Evolutionary conservation across 2,888 invertebrate genomes (phyloP).

Genomic region (Plemyria rubiginata): DNA sequence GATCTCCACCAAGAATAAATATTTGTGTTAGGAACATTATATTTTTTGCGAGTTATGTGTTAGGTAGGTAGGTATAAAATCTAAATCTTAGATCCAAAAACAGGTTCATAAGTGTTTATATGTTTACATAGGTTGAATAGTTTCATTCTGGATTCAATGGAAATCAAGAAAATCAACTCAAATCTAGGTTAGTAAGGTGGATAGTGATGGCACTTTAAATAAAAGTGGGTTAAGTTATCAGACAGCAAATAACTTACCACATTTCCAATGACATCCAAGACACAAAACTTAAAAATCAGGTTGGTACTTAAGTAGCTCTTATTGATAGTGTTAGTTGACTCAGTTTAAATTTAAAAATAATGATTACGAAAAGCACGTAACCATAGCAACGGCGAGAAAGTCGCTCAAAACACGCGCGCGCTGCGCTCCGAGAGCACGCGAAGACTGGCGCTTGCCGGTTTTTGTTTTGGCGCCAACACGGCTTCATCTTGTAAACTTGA

Average conservation of each 20-base stretch:
- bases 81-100: no score
- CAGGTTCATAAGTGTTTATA: no score
- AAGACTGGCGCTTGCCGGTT: slow-evolving; percentile 62
- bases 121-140: no score
- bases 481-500: slow-evolving; percentile 38
- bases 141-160: no score
- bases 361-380: slow-evolving; percentile 61
- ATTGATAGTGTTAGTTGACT: slow-evolving; percentile 4
- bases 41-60: no score
- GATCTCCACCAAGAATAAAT: no score
- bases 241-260: slow-evolving; percentile 30
- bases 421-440: slow-evolving; percentile 53
- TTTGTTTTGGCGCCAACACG: slow-evolving; percentile 72
- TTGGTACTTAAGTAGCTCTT: neutral
- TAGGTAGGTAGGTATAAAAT: no score
- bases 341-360: slow-evolving; percentile 21
- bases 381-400: slow-evolving; percentile 71
- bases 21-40: no score
- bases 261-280: slow-evolving; percentile 29
- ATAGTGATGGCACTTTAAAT: slow-evolving; percentile 5
- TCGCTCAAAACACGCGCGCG: slow-evolving; percentile 61
- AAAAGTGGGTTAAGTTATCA: slow-evolving; percentile 20
- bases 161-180: no score
- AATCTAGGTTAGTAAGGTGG: neutral
- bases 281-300: slow-evolving; percentile 15